These are phyloP conservation scores for Zosterops borbonicus DNA, from an alignment of 2,113 vertebrate genomes.

Conservation along the genomic window DNA sequence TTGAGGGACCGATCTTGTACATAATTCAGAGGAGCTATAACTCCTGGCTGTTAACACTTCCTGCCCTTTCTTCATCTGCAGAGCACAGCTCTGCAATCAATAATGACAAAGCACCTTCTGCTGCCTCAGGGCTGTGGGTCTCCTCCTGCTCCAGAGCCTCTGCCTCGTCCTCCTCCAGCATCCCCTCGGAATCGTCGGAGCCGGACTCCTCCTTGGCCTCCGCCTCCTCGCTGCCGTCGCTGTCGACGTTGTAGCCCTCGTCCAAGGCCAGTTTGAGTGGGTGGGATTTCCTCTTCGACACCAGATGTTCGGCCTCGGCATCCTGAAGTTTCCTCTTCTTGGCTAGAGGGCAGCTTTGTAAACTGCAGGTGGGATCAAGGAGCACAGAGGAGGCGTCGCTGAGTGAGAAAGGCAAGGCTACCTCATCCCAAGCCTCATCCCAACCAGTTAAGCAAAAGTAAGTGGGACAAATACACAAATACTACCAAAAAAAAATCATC, in stretches of 20 bases:
- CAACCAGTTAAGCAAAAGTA: background rate
- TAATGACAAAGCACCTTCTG: constrained; percentile 75
- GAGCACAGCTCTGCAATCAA: background rate
- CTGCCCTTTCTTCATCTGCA: constrained; percentile 26
- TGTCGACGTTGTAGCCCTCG: constrained; percentile 88
- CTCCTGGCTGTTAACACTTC: constrained; percentile 44
- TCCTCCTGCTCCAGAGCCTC: constrained; percentile 73
- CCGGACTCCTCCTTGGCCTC: constrained; percentile 82
- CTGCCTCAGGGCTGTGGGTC: constrained; percentile 41
- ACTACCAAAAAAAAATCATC: background rate
- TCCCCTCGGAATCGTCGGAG: constrained; percentile 78
- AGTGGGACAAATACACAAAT: background rate
- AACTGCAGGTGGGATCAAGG: constrained; percentile 64
- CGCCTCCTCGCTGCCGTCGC: constrained; percentile 83
- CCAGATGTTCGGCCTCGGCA: constrained; percentile 78
- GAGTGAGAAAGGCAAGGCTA: background rate
- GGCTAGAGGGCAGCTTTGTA: constrained; percentile 91
- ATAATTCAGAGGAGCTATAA: background rate
- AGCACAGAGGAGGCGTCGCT: background rate
- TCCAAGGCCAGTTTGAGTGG: constrained; percentile 90
- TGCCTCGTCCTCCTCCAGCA: constrained; percentile 74
- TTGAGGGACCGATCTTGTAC: background rate
- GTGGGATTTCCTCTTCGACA: constrained; percentile 91
- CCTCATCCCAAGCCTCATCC: background rate
- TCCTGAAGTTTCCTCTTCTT: constrained; percentile 92